Evolutionary conservation across 2,113 vertebrate species (phyloP), one percentile per base, ranked within the genome.

Genomic region (Microcebus griseorufus): DNA sequence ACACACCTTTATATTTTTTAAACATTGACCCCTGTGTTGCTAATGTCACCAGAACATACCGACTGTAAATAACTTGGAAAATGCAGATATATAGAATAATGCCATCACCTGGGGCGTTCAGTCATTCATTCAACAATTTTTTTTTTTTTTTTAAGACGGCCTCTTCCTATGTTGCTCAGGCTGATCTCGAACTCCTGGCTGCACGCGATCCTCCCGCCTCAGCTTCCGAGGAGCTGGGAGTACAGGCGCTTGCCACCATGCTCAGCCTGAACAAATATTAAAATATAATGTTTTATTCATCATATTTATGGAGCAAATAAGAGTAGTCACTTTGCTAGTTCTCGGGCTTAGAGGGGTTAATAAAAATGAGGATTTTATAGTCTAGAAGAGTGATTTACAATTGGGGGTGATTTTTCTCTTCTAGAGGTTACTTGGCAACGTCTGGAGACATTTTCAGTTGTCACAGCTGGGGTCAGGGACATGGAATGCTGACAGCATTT

Each of bases 381-480:
- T 70, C 55, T 42, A 22, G 14, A 13, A 23, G 10, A 51, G 13
- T 6, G 45, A 39, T 51, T 88, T 88, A 60, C 25, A 5, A 3
- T 7, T 2, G 16, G n/a, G 29, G 7, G 5, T 29, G 4, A 6
- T 13, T 67, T 42, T n/a, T 5, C 10, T 18, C 6, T 14, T 34
- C 16, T 32, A 27, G 39, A 34, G 16, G 20, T 73, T 23, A 76
- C 18, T 17, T 48, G 67, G 32, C 60, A 48, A 51, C 16, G 5
- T 27, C 16, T 32, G 27, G n/a, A 62, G 82, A 62, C 1, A 10
- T n/a, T 42, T 95, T 91, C 22, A 32, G 3, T 45, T 29, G 55
- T 65, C 51, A 17, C 27, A 72, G 23, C 32, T 39, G 34, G 6
- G 64, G 60, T 64, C 60, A 27, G 23, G 25, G 25, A 25, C 25